phyloP scores from a whole-genome alignment of 2,888 invertebrate genomes.

The Orthosia incerta region DNA sequence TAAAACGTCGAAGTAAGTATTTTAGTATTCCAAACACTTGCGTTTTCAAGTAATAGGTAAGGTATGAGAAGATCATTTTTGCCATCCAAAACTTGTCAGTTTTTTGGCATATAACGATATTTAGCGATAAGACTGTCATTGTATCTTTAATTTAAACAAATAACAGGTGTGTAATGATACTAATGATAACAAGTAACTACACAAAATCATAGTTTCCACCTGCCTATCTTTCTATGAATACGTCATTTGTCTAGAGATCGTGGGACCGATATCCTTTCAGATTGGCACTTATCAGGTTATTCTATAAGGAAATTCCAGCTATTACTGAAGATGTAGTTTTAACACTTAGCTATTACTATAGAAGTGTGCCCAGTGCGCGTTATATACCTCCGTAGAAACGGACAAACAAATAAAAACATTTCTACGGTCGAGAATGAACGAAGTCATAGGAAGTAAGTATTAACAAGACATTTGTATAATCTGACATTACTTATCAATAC shows the following conservation, averaged over 20 bases:
- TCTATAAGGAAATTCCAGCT: too few species aligned
- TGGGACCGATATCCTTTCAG: neutral
- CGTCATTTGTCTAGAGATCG: constrained; percentile 14
- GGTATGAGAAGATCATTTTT: neutral
- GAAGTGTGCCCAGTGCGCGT: too few species aligned
- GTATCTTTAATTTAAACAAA: constrained; percentile 8
- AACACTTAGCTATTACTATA: too few species aligned
- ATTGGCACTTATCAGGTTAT: neutral
- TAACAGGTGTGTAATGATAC: constrained; percentile 9
- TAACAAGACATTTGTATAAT: too few species aligned
- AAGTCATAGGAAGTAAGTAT: too few species aligned
- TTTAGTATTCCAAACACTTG: neutral
- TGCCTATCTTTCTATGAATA: constrained; percentile 2
- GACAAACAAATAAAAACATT: too few species aligned
- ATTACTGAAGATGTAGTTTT: too few species aligned
- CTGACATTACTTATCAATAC: too few species aligned
- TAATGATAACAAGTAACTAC: constrained; percentile 12
- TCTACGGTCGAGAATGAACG: too few species aligned
- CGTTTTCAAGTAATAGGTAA: neutral
- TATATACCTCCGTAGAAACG: too few species aligned
- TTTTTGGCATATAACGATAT: constrained; percentile 9
- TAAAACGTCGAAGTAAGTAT: neutral
- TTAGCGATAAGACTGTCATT: neutral
- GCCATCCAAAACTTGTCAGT: constrained; percentile 2
- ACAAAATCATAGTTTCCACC: neutral